phyloP scores from a whole-genome alignment of 2,888 invertebrate species.

The Caenorhabditis angaria region DNA sequence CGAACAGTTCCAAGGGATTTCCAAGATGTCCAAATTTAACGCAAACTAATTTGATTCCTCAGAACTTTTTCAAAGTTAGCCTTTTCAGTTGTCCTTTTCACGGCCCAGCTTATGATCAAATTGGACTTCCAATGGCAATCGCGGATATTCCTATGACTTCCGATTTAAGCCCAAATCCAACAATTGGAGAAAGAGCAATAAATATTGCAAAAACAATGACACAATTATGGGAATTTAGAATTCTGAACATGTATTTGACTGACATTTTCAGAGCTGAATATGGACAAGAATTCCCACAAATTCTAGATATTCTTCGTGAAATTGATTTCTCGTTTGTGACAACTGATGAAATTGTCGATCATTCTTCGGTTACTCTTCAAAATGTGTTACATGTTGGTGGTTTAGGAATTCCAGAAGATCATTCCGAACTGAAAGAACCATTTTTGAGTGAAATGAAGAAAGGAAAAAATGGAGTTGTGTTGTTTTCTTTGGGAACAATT shows the following conservation, averaged over 20 bases:
- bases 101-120: constrained; percentile 18
- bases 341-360: constrained; percentile 58
- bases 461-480: constrained; percentile 55
- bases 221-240: background rate
- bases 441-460: constrained; percentile 47
- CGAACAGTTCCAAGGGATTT: too few species aligned
- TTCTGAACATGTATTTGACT: constrained; percentile 10
- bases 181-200: constrained; percentile 19
- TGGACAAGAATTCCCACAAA: constrained; percentile 49
- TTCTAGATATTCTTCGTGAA: constrained; percentile 32
- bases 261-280: constrained; percentile 18
- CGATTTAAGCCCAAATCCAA: constrained; percentile 16
- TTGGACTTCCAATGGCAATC: constrained; percentile 34
- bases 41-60: too few species aligned
- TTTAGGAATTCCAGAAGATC: constrained; percentile 31
- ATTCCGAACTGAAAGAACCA: constrained; percentile 20
- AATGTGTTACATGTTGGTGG: constrained; percentile 61
- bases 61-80: too few species aligned
- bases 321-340: constrained; percentile 58
- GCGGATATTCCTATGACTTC: constrained; percentile 18
- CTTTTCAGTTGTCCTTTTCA: constrained; percentile 41
- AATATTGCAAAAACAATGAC: constrained; percentile 10
- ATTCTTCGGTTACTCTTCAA: constrained; percentile 49
- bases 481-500: constrained; percentile 58
- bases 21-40: too few species aligned